Evolutionary conservation across 2,888 invertebrate species (phyloP), one percentile per base, ranked within the genome.

Genomic region (Troides aeacus): DNA sequence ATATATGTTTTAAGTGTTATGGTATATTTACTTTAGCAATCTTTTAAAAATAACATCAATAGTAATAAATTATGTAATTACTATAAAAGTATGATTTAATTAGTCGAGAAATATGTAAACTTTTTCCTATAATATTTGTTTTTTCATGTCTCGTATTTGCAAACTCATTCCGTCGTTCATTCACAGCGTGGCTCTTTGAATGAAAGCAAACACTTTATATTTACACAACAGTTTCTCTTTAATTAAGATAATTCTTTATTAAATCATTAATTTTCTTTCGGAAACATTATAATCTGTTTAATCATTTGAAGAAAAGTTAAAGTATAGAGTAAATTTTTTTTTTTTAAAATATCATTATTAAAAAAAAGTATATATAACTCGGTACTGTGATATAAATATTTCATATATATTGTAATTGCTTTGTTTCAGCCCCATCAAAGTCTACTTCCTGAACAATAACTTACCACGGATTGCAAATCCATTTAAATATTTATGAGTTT

Each of bases 161-260:
- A 23, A 64, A 58, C 23, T 42, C 39, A 58, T 58, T 42, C 24
- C 18, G 7, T 8, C 57, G 58, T 17, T 5, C 21, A 60, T 30
- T 56, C 61, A 53, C 17, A 56, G 39, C 39, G 18, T 23, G 57
- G 12, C 23, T 23, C 39, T 66, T 36, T 23, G n/a, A 61, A 66
- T 66, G 61, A 53, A 66, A 66, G 57, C 56, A 62, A 66, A 62
- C 62, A 62, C 62, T 66, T 66, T 66, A 66, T 66, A 60, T 66
- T 66, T 1, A 21, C 50, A 53, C 53, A 36, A 21, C 57, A 6
- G 8, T 36, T n/a, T 36, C 61, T 36, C 50, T 66, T 61, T 62
- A 36, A 21, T 21, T 18, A 60, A 50, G n/a, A 6, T 36, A 62
- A 39, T 62, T 39, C n/a, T 39, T 62, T 56, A 50, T 50, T 50